Conservation (phyloP, 2,797 vertebrate genomes). For the Gadopsis marmoratus region DNA sequence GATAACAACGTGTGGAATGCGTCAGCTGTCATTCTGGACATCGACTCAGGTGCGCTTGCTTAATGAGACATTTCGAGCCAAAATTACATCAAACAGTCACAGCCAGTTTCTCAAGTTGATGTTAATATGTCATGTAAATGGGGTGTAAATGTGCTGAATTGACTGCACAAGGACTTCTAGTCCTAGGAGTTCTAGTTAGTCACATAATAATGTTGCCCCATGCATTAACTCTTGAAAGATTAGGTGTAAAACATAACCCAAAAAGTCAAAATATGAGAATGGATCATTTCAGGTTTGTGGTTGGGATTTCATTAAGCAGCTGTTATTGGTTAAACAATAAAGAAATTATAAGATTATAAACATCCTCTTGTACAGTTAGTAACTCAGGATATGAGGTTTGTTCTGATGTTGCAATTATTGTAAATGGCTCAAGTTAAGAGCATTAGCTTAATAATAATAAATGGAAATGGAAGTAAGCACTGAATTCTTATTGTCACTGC, state of each 20-base stretch:
- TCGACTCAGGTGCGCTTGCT: constrained; percentile 85
- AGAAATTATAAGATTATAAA: neutral
- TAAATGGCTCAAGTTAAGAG: neutral
- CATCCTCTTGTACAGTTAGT: neutral
- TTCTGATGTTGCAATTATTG: neutral
- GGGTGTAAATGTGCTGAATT: constrained; percentile 15
- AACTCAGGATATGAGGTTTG: neutral
- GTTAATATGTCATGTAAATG: constrained; percentile 21
- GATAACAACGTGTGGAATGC: constrained; percentile 84
- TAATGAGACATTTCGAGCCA: neutral
- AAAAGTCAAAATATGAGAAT: constrained; percentile 5
- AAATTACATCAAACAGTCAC: neutral
- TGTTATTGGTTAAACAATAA: neutral
- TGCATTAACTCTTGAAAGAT: constrained; percentile 17
- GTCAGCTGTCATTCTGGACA: constrained; percentile 84
- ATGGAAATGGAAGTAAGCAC: neutral
- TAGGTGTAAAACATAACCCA: constrained; percentile 21
- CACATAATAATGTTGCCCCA: constrained; percentile 11
- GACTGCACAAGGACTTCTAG: constrained; percentile 11
- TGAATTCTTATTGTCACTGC: constrained; percentile 42
- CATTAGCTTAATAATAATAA: neutral
- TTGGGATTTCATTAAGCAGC: constrained; percentile 7
- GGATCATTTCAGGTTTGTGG: neutral
- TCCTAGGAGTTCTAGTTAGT: too few species aligned
- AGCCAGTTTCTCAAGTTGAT: constrained; percentile 11